A percentile compares a stretch with the other conserved stretches of the same genome.
phyloP scores from a whole-genome alignment of 2,888 invertebrate genomes.

The Cremastinae sp. region DNA sequence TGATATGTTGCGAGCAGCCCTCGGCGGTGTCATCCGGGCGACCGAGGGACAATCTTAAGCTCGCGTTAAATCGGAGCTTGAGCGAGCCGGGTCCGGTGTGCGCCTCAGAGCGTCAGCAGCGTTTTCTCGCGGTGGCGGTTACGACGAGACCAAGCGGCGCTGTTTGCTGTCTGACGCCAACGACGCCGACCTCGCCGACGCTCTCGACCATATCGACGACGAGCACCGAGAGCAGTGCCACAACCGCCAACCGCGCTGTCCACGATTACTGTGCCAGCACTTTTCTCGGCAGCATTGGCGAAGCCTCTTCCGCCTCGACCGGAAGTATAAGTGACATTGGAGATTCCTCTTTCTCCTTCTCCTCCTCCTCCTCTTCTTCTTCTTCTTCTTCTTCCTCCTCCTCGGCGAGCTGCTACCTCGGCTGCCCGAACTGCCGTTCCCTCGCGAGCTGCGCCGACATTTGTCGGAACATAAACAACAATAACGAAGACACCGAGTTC shows the following conservation, averaged over 20 bases:
- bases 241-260: constrained; percentile 51
- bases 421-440: constrained; percentile 12
- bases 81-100: constrained; percentile 82
- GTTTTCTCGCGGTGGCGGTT: constrained; percentile 51
- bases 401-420: constrained; percentile 12
- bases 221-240: constrained; percentile 62
- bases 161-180: constrained; percentile 55
- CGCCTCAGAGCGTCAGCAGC: constrained; percentile 57
- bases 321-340: constrained; percentile 62
- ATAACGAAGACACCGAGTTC: constrained; percentile 35
- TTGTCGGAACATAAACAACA: constrained; percentile 30
- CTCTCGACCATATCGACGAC: constrained; percentile 68
- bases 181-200: constrained; percentile 72
- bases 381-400: no score
- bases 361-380: no score
- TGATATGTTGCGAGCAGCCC: constrained; percentile 81
- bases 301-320: constrained; percentile 40
- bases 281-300: constrained; percentile 32
- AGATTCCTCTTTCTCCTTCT: no score
- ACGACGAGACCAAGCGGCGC: constrained; percentile 53
- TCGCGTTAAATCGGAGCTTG: constrained; percentile 82
- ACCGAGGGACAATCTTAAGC: constrained; percentile 83
- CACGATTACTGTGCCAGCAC: constrained; percentile 36
- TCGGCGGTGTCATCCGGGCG: constrained; percentile 76
- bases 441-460: constrained; percentile 18